phyloP scores from a whole-genome alignment of 2,797 vertebrate genomes.

The Toxotes lorentzi region DNA sequence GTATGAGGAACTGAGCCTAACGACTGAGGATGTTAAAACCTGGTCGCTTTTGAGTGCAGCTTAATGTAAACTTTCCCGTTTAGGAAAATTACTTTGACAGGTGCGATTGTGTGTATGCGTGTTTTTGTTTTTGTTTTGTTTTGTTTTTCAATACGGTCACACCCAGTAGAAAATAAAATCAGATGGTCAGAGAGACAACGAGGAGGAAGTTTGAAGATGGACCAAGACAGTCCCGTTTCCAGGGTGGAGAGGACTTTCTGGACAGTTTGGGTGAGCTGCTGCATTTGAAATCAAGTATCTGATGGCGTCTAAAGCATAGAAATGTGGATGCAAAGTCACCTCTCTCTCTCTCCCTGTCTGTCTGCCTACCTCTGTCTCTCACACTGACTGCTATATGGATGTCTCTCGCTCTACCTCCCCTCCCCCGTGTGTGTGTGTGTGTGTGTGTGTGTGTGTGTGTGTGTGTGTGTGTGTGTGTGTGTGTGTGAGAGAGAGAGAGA shows the following conservation, averaged over 20 bases:
- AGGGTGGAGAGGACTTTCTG: conserved; percentile 78
- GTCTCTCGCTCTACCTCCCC: neutral
- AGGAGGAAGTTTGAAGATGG: conserved; percentile 68
- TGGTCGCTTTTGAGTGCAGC: neutral
- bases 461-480: too few species aligned
- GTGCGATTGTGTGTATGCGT: neutral
- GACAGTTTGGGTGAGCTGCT: conserved; percentile 82
- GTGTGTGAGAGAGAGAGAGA: too few species aligned
- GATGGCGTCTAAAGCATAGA: neutral
- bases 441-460: neutral
- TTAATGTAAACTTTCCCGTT: neutral
- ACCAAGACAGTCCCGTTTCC: conserved; percentile 51
- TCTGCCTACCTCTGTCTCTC: conserved; percentile 4
- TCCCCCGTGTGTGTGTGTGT: neutral
- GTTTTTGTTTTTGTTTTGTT: too few species aligned
- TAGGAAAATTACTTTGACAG: neutral
- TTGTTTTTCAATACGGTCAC: neutral
- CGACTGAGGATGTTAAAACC: neutral
- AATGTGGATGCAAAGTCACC: neutral
- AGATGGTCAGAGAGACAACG: neutral
- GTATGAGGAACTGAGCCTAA: conserved; percentile 58
- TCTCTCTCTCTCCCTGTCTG: neutral
- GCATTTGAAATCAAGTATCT: accelerated
- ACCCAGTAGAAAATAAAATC: neutral
- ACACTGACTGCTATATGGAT: neutral